Base-by-base conservation (phyloP, 2,797 vertebrate species). In the Galaxias olidus region DNA sequence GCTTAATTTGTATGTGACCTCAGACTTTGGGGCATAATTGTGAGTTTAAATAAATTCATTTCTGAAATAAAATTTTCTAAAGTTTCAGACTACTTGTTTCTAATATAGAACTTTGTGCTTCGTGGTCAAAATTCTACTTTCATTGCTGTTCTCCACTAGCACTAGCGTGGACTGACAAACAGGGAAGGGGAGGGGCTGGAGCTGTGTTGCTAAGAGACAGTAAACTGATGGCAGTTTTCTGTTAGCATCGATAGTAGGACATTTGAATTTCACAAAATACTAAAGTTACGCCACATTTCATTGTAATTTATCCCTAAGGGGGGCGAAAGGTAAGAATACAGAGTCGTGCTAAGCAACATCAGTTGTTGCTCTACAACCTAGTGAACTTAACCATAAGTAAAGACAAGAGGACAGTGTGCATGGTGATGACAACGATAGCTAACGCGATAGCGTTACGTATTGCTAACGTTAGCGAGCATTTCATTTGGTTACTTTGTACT, bases 21-120 rank as follows among this genome's bases (percentile, higher is more conserved):
- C 55, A 56, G 65, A 68, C n/a, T 51, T 53, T 5, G 62, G 69
- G 69, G 60, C 78, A 71, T 81, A 57, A 67, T 53, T 77, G 79
- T 84, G 71, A 83, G 73, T 75, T 82, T 88, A 88, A 89, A 91
- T 90, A 59, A 71, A 90, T 65, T 57, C 68, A 65, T 69, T 76
- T 89, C 89, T 86, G 68, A 83, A 63, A 83, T 88, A 51, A 78
- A 60, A n/a, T n/a, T n/a, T 9, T 56, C 9, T 68, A 14, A 42
- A 19, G 4, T 56, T 49, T 65, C 41, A 2, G 59, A 10, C 8
- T 54, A 42, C 20, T 9, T 50, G 47, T 20, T 18, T 59, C 13
- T 19, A 14, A n/a, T n/a, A n/a, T n/a, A n/a, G n/a, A n/a, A n/a
- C n/a, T n/a, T 30, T 30, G 6, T 30, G 30, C 30, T 30, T 30